Evolutionary conservation across 2,888 invertebrate species (phyloP).

Genomic region (Malthinus seriepunctatus): DNA sequence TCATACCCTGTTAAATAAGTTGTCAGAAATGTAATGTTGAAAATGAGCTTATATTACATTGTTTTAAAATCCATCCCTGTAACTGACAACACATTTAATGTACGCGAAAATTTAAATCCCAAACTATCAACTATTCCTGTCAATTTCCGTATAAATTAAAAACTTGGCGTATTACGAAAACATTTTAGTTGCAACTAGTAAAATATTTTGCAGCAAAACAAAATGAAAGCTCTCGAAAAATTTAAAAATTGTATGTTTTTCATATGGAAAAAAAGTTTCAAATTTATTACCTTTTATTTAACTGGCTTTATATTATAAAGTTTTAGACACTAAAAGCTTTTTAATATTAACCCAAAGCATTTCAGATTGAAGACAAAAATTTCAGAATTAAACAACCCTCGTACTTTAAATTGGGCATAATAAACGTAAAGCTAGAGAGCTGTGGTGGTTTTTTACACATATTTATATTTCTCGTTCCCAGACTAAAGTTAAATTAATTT

Average conservation of each 20-base stretch:
- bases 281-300: slow-evolving; percentile 3
- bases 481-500: too few species aligned
- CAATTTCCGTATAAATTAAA: too few species aligned
- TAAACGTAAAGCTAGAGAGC: too few species aligned
- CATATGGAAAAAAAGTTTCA: not conserved
- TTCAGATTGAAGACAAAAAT: not conserved
- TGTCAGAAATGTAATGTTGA: slow-evolving; percentile 14
- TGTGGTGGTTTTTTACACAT: too few species aligned
- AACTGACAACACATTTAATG: slow-evolving; percentile 7
- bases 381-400: too few species aligned
- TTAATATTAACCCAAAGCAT: slow-evolving; percentile 4
- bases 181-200: too few species aligned
- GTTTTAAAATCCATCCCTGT: slow-evolving; percentile 14
- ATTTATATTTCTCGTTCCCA: too few species aligned
- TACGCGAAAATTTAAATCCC: not conserved
- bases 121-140: not conserved
- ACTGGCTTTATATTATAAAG: not conserved
- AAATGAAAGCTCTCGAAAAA: not conserved
- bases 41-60: slow-evolving; percentile 15
- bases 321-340: not conserved
- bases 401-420: too few species aligned
- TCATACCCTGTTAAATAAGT: slow-evolving; percentile 15
- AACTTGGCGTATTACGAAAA: too few species aligned
- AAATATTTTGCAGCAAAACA: not conserved
- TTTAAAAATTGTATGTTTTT: not conserved